These are phyloP conservation scores for Asbolus verrucosus DNA, from an alignment of 1,140 invertebrate species.

Conservation along the genomic window DNA sequence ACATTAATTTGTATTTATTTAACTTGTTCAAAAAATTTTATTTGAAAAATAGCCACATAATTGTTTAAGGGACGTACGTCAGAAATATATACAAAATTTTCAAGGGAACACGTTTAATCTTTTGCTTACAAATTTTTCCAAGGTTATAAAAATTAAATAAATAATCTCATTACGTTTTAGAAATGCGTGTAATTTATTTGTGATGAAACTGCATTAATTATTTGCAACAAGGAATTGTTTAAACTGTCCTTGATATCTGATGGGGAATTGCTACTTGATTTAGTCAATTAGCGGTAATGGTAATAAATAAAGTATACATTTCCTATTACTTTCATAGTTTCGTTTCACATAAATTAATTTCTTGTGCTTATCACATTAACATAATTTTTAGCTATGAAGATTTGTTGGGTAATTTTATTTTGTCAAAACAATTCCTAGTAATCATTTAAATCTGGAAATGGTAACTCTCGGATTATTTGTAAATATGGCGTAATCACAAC, in stretches of 20 bases:
- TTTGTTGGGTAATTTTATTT: background rate
- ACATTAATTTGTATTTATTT: no score
- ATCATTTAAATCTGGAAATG: no score
- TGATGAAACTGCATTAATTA: background rate
- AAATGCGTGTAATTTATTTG: background rate
- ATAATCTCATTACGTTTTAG: background rate
- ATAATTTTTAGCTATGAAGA: background rate
- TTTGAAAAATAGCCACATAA: no score
- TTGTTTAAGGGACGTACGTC: no score
- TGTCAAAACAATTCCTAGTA: background rate
- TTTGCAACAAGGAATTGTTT: conserved; percentile 12
- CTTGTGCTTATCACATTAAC: no score
- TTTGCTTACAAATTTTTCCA: background rate
- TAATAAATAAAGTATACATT: conserved; percentile 2
- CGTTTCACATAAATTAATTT: no score
- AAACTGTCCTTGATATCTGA: conserved; percentile 13
- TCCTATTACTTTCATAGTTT: no score
- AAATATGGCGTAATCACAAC: no score
- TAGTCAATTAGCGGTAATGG: conserved; percentile 25
- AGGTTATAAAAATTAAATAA: background rate
- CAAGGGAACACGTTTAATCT: no score
- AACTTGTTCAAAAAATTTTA: background rate
- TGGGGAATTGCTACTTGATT: background rate
- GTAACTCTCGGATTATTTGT: no score
- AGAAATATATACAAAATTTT: no score